Conservation (phyloP, 53 echinoderm and acorn worm genomes). For the Luidia sarsii region DNA sequence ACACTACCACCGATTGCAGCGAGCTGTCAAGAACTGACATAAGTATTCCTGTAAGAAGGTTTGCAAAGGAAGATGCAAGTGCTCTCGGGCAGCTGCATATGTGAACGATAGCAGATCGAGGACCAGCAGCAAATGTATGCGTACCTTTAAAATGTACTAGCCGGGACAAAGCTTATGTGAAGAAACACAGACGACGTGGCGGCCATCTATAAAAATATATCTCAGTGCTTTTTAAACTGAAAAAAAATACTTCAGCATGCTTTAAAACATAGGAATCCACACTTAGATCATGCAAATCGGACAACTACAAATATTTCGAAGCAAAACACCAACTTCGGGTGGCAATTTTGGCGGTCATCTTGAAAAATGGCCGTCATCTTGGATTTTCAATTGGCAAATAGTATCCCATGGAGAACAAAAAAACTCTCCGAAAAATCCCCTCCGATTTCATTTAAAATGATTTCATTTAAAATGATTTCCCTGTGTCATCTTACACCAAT, state of each 20-base stretch:
- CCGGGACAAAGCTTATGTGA: too few species aligned
- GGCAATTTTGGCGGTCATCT: neutral
- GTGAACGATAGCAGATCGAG: neutral
- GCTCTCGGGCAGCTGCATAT: neutral
- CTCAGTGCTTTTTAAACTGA: neutral
- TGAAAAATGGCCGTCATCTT: too few species aligned
- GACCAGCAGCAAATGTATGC: neutral
- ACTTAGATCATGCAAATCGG: neutral
- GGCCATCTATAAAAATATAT: neutral
- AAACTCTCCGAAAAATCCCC: too few species aligned
- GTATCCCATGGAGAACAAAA: too few species aligned
- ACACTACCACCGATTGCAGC: neutral
- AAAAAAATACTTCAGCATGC: neutral
- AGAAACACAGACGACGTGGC: neutral
- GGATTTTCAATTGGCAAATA: too few species aligned
- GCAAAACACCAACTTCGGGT: neutral
- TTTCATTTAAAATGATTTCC: too few species aligned
- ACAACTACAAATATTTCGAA: neutral
- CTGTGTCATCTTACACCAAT: too few species aligned
- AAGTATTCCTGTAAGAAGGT: constrained; percentile 4
- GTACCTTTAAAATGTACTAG: too few species aligned
- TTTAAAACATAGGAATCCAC: neutral
- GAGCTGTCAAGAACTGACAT: constrained; percentile 3
- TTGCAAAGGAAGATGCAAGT: neutral
- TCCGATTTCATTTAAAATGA: too few species aligned